Conservation (phyloP, 2,888 invertebrate genomes). For the Latrodectus elegans region DNA sequence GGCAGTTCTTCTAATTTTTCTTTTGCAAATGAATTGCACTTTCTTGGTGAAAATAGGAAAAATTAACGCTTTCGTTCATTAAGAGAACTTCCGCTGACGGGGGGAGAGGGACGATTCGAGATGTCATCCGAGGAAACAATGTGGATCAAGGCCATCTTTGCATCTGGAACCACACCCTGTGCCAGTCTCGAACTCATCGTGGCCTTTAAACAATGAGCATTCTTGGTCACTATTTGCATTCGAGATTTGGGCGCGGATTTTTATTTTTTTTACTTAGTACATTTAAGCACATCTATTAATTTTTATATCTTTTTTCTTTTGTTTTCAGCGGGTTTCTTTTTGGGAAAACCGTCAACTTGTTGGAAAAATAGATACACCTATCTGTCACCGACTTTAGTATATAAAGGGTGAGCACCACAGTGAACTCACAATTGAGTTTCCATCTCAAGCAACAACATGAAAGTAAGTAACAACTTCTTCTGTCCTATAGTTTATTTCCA, state of each 20-base stretch:
- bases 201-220: conserved; percentile 61
- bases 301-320: conserved; percentile 10
- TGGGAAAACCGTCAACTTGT: conserved; percentile 26
- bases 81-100: too few species aligned
- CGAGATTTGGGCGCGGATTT: conserved; percentile 60
- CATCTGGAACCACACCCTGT: conserved; percentile 21
- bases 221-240: conserved; percentile 62
- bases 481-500: background rate
- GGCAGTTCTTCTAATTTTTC: too few species aligned
- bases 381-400: conserved; percentile 25
- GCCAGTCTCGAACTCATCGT: conserved; percentile 45
- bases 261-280: conserved; percentile 17
- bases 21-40: too few species aligned
- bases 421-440: conserved; percentile 35
- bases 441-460: conserved; percentile 59
- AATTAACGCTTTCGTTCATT: too few species aligned
- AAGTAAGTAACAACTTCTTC: conserved; percentile 21
- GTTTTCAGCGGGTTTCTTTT: conserved; percentile 15
- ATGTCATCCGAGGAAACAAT: conserved; percentile 47
- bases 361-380: conserved; percentile 55
- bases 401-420: conserved; percentile 41
- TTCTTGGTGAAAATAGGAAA: too few species aligned
- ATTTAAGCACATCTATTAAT: conserved; percentile 15
- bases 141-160: conserved; percentile 60
- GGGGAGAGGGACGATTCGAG: background rate